phyloP scores from a whole-genome alignment of 2,888 invertebrate species.

The Holacanthella duospinosa region DNA sequence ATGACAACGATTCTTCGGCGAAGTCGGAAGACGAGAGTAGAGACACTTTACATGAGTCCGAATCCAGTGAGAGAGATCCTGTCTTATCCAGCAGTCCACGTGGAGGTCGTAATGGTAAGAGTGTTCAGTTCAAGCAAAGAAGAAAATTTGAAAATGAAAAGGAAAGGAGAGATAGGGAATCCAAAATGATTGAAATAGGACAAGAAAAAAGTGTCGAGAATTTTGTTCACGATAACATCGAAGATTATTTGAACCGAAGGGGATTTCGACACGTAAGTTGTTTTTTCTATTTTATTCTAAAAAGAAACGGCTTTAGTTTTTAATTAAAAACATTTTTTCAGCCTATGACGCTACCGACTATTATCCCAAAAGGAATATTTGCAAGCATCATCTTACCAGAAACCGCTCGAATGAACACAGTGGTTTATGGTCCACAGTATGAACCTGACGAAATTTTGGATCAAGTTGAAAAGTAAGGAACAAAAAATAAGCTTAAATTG shows the following conservation, averaged over 20 bases:
- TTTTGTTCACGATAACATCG: slow-evolving; percentile 24
- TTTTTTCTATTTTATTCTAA: too few relatives aligned
- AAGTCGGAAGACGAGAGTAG: background rate
- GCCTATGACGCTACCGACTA: slow-evolving; percentile 6
- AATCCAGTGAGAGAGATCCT: background rate
- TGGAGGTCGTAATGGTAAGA: too few relatives aligned
- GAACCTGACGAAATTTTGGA: slow-evolving; percentile 18
- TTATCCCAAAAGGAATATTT: slow-evolving; percentile 16
- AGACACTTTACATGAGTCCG: background rate
- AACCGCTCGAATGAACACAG: slow-evolving; percentile 13
- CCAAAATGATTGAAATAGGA: too few relatives aligned
- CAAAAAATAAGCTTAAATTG: too few relatives aligned
- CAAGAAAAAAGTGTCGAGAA: slow-evolving; percentile 25
- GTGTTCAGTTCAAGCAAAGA: too few relatives aligned
- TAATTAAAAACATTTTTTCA: background rate
- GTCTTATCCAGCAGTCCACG: too few relatives aligned
- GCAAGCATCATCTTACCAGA: slow-evolving; percentile 11
- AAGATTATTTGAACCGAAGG: slow-evolving; percentile 25
- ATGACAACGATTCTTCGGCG: background rate
- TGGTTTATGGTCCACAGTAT: slow-evolving; percentile 27
- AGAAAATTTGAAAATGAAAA: too few relatives aligned
- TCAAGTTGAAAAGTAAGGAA: slow-evolving; percentile 31
- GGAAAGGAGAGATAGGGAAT: background rate
- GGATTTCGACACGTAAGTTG: slow-evolving; percentile 26
- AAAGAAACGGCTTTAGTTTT: too few relatives aligned